Evolutionary conservation across 2,797 vertebrate species (phyloP).

Genomic region (Percopsis omiscomaycus): DNA sequence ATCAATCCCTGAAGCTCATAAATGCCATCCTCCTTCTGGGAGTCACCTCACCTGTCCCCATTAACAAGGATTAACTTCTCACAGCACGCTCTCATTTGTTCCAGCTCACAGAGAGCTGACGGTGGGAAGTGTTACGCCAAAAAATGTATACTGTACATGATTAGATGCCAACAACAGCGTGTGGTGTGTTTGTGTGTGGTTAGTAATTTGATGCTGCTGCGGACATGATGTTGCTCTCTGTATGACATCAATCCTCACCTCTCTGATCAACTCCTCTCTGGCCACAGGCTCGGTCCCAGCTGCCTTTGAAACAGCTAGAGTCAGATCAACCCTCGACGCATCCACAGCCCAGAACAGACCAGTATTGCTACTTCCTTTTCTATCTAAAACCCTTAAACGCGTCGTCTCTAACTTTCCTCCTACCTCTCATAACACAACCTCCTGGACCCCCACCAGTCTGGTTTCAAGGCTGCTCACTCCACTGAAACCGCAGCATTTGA

Average conservation of each 20-base stretch:
- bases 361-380: too few relatives aligned
- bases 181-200: not conserved
- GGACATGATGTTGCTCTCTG: not conserved
- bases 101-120: conserved; percentile 20
- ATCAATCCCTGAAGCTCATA: conserved; percentile 26
- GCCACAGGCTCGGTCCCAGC: too few relatives aligned
- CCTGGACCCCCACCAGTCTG: too few relatives aligned
- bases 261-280: not conserved
- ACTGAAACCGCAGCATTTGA: too few relatives aligned
- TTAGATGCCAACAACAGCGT: not conserved
- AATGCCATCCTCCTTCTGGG: conserved; percentile 12
- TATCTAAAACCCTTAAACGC: too few relatives aligned
- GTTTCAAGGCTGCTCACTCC: too few relatives aligned
- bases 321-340: too few relatives aligned
- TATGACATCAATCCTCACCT: not conserved
- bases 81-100: conserved; percentile 23
- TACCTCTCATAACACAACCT: too few relatives aligned
- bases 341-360: too few relatives aligned
- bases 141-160: conserved; percentile 11
- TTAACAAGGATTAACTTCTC: conserved; percentile 28
- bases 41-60: conserved; percentile 7
- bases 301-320: too few relatives aligned
- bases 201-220: not conserved
- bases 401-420: too few relatives aligned
- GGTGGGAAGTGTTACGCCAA: not conserved